Evolutionary conservation across 2,113 vertebrate genomes (phyloP), one percentile per base, ranked within the genome.

Genomic region (Nymphicus hollandicus): DNA sequence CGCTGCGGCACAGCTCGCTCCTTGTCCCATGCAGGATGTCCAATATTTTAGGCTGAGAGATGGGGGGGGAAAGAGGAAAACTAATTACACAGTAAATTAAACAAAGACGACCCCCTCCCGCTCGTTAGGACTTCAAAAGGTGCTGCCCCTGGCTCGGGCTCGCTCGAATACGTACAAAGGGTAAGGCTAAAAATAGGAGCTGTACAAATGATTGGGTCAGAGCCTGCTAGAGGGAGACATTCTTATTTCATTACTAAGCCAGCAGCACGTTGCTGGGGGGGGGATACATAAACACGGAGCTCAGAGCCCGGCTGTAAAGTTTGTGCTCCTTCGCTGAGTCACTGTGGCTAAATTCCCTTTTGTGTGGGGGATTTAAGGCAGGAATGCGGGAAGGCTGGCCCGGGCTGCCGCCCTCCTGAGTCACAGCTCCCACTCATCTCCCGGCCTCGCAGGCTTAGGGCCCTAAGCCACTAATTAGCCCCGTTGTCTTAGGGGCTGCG

Each of bases 261-360:
- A 68, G 94, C 79, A 79, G 65, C 8, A 13, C 2, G 12, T 35
- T 86, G 86, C 81, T 89, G 68, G 56, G 87, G 61, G 77, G 63
- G 39, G 52, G 56, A 76, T 76, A 85, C 69, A 88, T 43, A 91
- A 96, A 96, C 88, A 91, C 33, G 6, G 46, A 20, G 52, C 88
- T 96, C 52, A 43, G 70, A 96, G 87, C 89, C 80, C 16, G 43
- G 79, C 84, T 94, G 86, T 94, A 81, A 97, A 96, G 91, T 96
- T 77, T 85, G 86, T 80, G 88, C 89, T 88, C 74, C 94, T 70
- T 83, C 79, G 92, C 95, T 93, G 94, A 90, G 91, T 93, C 74
- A 94, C 93, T 49, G 80, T 25, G 86, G 92, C 89, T 60, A 28
- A 79, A 55, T 29, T 65, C 89, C 61, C 83, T 25, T 50, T 47